Base-by-base conservation (phyloP, 2,888 invertebrate species). In the Nudaria mundana region DNA sequence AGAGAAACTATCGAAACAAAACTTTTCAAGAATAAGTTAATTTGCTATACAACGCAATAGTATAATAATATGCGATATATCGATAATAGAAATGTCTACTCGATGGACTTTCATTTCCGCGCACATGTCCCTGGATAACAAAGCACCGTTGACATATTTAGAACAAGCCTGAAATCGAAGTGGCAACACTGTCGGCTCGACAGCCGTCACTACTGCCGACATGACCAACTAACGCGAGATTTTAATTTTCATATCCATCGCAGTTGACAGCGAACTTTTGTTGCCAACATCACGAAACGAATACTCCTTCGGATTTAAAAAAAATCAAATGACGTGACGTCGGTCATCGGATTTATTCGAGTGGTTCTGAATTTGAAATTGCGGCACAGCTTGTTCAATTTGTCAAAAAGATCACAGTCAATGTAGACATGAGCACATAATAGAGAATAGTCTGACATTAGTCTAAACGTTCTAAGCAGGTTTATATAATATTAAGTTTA, bases 91-190 rank as follows among this genome's bases (percentile, higher is more conserved):
- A 62, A 64, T 59, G 77, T 76, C 79, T 76, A 73, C 75, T 78
- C 76, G 79, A 78, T 81, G 81, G 83, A 76, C 79, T 83, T 87
- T 85, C 87, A 87, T 87, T 88, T 88, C 87, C 88, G 83, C 79
- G 76, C 83, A 57, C 76, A 79, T 75, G 85, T 80, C 81, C 69
- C 69, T 56, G 73, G 84, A 83, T 85, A 83, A 87, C 88, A 87
- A 88, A 87, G 87, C 84, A 81, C 70, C 82, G 81, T 71, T 84
- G 88, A 86, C 87, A 85, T 86, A 87, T 88, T 88, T 88, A 88
- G 88, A 88, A 86, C 88, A 85, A 85, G 86, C 87, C 87, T 87
- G 86, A 86, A 88, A 86, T 80, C 85, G 85, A 84, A 74, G 75
- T 71, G 73, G 71, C 70, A 71, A 56, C 63, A 54, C 47, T 56